Base-by-base conservation (phyloP, 2,113 vertebrate genomes). In the Excalfactoria chinensis region DNA sequence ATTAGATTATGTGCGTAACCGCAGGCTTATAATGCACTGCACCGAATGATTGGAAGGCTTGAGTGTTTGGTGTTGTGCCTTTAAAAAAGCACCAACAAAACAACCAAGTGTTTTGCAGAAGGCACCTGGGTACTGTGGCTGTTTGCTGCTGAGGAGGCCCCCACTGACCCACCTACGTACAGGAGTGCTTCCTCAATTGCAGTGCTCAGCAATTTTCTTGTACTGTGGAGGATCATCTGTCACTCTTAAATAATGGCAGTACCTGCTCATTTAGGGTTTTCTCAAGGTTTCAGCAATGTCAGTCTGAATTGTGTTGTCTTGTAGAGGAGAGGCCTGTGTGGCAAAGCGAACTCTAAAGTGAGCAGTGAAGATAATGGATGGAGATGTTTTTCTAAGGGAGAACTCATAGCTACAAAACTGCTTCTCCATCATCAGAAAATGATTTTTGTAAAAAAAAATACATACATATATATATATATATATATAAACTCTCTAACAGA, bases 231-330 rank as follows among this genome's bases (percentile, higher is more conserved):
- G 81, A 70, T 86, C 73, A 46, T 82, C 59, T 84, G 90, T 96
- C 92, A 90, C 69, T 95, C 93, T 79, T 87, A 86, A 88, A 64
- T 88, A 88, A 86, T 70, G 81, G 4, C 74, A 46, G 17, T 76
- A 55, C 63, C 77, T 73, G 30, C 84, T 87, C 10, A 44, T 69
- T 95, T 41, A 90, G 92, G 88, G 67, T 48, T 76, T 86, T 59
- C 48, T 94, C 90, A 93, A 94, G 92, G 92, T 69, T 96, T 75
- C 59, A 21, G 63, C 80, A 67, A 19, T 70, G 90, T 67, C 51
- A 1, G 4, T 69, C 80, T 88, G 92, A 90, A 79, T 34, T 67
- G 73, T 81, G 73, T 34, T 84, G 18, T 70, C 14, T 30, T 64
- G 32, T 30, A 48, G 73, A 53, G 56, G 28, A 40, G 48, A 56